These are phyloP conservation scores for Artibeus jamaicensis DNA, from an alignment of 2,797 vertebrate genomes.

Conservation along the genomic window DNA sequence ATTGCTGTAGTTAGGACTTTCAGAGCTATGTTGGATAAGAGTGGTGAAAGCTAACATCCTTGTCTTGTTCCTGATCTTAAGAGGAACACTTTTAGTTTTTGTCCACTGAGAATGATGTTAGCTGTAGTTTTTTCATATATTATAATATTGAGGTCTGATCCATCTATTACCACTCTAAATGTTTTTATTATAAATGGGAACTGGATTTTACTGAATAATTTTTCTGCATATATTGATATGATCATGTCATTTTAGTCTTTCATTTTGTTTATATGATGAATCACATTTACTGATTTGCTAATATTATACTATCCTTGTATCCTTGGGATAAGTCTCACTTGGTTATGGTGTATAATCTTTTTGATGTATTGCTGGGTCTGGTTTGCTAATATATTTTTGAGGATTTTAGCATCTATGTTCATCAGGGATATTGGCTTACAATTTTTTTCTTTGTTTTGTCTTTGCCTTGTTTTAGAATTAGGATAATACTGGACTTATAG, in stretches of 20 bases:
- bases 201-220: background rate
- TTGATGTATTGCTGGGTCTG: background rate
- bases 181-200: background rate
- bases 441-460: background rate
- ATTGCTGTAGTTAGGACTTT: background rate
- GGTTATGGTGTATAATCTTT: background rate
- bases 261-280: background rate
- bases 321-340: background rate
- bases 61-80: background rate
- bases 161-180: background rate
- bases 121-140: background rate
- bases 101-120: background rate
- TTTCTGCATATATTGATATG: background rate
- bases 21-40: background rate
- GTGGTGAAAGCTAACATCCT: background rate
- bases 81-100: background rate
- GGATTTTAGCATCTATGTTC: background rate
- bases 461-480: background rate
- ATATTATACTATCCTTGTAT: background rate
- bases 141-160: background rate
- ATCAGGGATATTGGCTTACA: background rate
- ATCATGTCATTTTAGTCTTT: background rate
- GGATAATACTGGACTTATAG: background rate
- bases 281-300: background rate
- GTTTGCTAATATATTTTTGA: background rate